Evolutionary conservation across 2,113 vertebrate species (phyloP).

Genomic region (Ceratotherium simum): DNA sequence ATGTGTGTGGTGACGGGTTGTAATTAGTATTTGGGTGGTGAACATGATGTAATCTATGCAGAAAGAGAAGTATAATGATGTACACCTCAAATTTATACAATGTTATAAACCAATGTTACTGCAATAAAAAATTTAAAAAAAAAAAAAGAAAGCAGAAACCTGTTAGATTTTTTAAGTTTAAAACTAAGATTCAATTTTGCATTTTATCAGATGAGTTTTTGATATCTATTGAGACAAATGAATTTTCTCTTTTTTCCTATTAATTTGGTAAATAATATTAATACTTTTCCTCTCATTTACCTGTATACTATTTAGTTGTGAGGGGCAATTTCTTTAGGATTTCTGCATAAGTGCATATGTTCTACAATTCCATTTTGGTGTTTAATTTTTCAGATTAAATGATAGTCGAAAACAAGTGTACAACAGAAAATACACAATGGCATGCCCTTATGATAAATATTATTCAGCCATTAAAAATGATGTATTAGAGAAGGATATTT

Average conservation of each 20-base stretch:
- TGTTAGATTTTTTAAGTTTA: conserved; percentile 20
- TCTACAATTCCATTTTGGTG: neutral
- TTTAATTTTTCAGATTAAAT: conserved; percentile 1
- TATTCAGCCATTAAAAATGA: neutral
- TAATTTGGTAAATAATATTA: neutral
- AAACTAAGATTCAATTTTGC: neutral
- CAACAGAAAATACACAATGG: neutral
- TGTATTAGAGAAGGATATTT: conserved; percentile 10
- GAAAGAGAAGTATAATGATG: no score
- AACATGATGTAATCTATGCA: no score
- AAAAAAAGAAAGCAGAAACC: neutral
- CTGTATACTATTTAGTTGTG: neutral
- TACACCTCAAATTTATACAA: no score
- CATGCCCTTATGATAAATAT: neutral
- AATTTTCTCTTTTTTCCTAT: neutral
- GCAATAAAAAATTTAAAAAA: no score
- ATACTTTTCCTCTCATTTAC: conserved; percentile 18
- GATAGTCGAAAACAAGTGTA: neutral
- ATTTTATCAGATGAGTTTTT: neutral
- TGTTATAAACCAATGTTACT: no score
- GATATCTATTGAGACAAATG: neutral
- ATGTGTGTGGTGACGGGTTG: no score
- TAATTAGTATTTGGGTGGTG: no score
- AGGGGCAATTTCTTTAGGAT: neutral
- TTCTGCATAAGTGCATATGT: neutral